A percentile compares a stretch with the other conserved stretches of the same genome.
Conservation (phyloP, 2,888 invertebrate genomes). For the Dromius quadrimaculatus region DNA sequence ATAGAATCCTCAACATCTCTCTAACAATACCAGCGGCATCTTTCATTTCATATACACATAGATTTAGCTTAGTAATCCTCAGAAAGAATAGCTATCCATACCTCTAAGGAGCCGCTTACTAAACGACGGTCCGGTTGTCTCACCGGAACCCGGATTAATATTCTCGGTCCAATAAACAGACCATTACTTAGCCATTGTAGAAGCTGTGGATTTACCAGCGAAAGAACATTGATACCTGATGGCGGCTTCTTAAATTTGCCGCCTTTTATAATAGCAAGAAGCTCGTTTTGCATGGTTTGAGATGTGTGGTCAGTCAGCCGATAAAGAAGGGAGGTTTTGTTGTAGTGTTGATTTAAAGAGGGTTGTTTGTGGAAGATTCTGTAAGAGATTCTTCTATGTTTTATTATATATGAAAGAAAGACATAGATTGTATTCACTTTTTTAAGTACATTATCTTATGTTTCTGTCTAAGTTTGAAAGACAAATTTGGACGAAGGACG, state of each 20-base stretch:
- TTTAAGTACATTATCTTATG: too few species aligned
- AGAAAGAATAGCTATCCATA: constrained; percentile 40
- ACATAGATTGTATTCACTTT: too few species aligned
- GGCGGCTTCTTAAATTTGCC: constrained; percentile 8
- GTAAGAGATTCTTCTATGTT: too few species aligned
- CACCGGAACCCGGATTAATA: constrained; percentile 38
- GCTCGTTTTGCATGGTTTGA: constrained; percentile 10
- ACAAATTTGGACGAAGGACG: too few species aligned
- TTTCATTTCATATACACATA: constrained; percentile 11
- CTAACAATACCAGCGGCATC: constrained; percentile 5
- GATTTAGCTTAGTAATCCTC: constrained; percentile 9
- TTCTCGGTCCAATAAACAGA: constrained; percentile 43
- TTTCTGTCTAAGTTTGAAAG: too few species aligned
- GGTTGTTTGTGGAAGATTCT: too few species aligned
- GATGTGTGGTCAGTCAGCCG: constrained; percentile 35
- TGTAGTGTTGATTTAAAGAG: constrained; percentile 16
- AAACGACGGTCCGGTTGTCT: constrained; percentile 32
- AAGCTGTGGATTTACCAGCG: neutral
- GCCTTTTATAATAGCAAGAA: constrained; percentile 9
- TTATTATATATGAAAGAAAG: too few species aligned
- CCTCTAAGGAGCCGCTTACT: constrained; percentile 35
- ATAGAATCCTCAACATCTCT: neutral
- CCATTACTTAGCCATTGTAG: constrained; percentile 31
- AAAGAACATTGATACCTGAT: constrained; percentile 27
- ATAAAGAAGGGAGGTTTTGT: constrained; percentile 21